phyloP scores from a whole-genome alignment of 2,888 invertebrate species.

The Meteorus cinctellus region DNA sequence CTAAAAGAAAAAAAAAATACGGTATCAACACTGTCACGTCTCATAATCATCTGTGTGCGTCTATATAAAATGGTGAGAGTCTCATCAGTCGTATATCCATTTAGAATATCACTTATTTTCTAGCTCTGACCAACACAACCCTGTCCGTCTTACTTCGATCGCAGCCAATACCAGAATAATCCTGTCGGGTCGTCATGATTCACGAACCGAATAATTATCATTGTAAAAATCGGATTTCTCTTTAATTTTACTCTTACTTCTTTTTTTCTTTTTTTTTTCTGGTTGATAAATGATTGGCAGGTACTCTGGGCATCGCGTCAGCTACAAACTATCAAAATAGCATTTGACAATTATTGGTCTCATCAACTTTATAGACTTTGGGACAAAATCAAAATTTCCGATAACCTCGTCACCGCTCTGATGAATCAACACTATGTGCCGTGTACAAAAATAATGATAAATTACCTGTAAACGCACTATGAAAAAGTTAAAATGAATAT shows the following conservation, averaged over 20 bases:
- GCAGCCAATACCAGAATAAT: constrained; percentile 65
- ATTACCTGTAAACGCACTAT: too few relatives aligned
- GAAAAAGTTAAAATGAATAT: constrained; percentile 8
- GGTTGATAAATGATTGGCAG: constrained; percentile 62
- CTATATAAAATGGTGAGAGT: constrained; percentile 71
- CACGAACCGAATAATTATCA: neutral
- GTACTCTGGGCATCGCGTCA: constrained; percentile 69
- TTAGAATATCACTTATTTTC: constrained; percentile 69
- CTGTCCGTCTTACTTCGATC: constrained; percentile 61
- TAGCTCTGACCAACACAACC: constrained; percentile 70
- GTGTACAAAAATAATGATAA: constrained; percentile 30
- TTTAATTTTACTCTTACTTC: constrained; percentile 31
- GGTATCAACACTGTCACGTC: constrained; percentile 73
- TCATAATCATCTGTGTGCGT: constrained; percentile 72
- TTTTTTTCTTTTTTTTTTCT: constrained; percentile 10
- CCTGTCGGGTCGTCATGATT: constrained; percentile 54
- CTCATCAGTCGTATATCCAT: constrained; percentile 69
- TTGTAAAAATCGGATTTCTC: constrained; percentile 47
- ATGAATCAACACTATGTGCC: neutral
- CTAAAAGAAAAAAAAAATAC: constrained; percentile 58
- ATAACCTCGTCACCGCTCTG: neutral
- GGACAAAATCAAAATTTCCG: constrained; percentile 52
- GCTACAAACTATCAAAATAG: constrained; percentile 64
- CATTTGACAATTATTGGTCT: constrained; percentile 67
- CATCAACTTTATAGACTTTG: constrained; percentile 62